Conservation (phyloP, 2,888 invertebrate species). For the Dicycla oo region DNA sequence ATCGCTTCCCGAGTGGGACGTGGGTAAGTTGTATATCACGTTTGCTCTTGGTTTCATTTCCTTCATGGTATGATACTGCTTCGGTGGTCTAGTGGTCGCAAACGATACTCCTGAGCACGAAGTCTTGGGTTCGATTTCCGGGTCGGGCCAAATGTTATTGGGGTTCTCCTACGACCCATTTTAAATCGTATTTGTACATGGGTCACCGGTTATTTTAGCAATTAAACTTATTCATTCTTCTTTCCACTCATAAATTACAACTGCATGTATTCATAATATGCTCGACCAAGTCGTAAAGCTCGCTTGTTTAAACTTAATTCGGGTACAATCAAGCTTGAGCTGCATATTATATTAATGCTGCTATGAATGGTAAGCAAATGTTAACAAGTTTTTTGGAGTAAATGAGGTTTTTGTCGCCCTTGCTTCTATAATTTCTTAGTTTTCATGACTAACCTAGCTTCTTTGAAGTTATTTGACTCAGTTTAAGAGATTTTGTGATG, state of each 20-base stretch:
- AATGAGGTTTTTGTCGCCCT: slow-evolving; percentile 10
- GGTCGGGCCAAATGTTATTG: no score
- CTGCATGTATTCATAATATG: slow-evolving; percentile 33
- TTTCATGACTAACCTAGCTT: neutral
- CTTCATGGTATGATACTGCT: neutral
- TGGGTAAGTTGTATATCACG: slow-evolving; percentile 30
- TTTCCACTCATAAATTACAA: neutral
- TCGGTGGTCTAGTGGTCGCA: no score
- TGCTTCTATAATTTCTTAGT: slow-evolving; percentile 3
- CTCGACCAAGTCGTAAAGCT: slow-evolving; percentile 31
- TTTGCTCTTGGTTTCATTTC: slow-evolving; percentile 11
- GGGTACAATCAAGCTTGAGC: slow-evolving; percentile 35
- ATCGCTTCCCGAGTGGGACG: slow-evolving; percentile 42
- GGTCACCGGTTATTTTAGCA: neutral
- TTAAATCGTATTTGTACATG: no score
- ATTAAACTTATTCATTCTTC: slow-evolving; percentile 18
- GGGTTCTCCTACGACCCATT: neutral
- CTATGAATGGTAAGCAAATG: slow-evolving; percentile 39
- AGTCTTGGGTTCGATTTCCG: no score
- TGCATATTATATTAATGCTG: slow-evolving; percentile 37
- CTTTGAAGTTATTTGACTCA: no score
- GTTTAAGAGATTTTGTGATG: no score
- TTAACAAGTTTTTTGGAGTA: slow-evolving; percentile 26
- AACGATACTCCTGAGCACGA: neutral
- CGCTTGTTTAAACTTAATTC: slow-evolving; percentile 48